Evolutionary conservation across 2,113 vertebrate species (phyloP), one percentile per base, ranked within the genome.

Genomic region (Sapajus apella): DNA sequence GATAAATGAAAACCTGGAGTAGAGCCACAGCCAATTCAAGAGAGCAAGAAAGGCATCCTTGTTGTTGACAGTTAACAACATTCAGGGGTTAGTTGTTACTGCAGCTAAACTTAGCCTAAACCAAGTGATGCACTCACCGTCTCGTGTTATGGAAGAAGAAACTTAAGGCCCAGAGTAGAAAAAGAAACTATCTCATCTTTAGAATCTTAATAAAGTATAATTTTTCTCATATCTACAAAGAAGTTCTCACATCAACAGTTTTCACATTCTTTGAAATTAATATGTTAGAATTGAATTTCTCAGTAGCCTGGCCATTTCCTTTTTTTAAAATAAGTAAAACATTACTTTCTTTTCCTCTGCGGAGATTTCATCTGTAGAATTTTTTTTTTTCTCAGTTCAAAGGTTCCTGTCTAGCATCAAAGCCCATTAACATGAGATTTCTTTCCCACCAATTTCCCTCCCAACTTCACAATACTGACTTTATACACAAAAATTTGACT

Each of bases 341-440:
- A 81, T 72, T 94, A 90, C 95, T 97, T 97, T 97, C 82, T 95
- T 97, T 97, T 90, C 72, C 64, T 92, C 84, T 96, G 37, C 32
- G 82, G 85, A 96, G 94, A 93, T 95, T 96, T 87, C 81, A 90
- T 96, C 91, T 91, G 80, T 66, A 90, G 52, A 52, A 52, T 30
- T 95, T 72, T 88, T 89, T 88, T 89, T 45, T 52, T 66, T 35
- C 40, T 93, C 50, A 37, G 20, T 90, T 93, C 97, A 96, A 94
- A 90, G 20, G 77, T 96, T 97, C 90, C 83, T 56, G 35, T 73
- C 90, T 90, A 95, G 37, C 90, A 95, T 96, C 96, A 96, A 96
- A 97, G 76, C 7, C 86, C 17, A 47, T 82, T 84, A 96, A 50
- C 18, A n/a, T 95, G 56, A 97, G 56, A 92, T 91, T 97, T 96